phyloP scores from a whole-genome alignment of 2,113 vertebrate genomes.

The Tragelaphus buxtoni region DNA sequence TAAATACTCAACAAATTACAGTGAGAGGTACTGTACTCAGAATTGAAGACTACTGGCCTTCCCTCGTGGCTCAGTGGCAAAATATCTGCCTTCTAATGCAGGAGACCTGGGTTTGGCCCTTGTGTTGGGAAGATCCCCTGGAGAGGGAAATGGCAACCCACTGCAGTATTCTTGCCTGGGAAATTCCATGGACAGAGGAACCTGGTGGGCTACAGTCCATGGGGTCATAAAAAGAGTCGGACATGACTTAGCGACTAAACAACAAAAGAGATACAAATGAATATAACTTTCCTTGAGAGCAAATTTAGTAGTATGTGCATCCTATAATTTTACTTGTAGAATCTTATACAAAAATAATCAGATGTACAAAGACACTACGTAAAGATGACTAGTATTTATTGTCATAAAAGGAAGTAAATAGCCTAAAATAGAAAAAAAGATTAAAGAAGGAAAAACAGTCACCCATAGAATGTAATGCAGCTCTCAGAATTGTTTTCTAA shows the following conservation, averaged over 20 bases:
- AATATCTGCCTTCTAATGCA: neutral
- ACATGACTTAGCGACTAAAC: neutral
- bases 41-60: neutral
- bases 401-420: neutral
- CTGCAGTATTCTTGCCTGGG: neutral
- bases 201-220: neutral
- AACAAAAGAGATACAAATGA: neutral
- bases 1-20: neutral
- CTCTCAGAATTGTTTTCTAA: slow-evolving; percentile 12
- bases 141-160: neutral
- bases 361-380: neutral
- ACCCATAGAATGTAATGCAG: neutral
- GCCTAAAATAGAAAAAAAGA: neutral
- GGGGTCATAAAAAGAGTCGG: neutral
- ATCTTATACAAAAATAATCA: neutral
- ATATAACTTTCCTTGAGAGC: neutral
- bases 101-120: neutral
- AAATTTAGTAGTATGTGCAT: neutral
- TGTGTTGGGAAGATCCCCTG: neutral
- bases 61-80: neutral
- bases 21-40: neutral
- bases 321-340: neutral
- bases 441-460: neutral
- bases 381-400: neutral
- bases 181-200: neutral